Base-by-base conservation (phyloP, 2,797 vertebrate genomes). In the Clarias laeviceps region DNA sequence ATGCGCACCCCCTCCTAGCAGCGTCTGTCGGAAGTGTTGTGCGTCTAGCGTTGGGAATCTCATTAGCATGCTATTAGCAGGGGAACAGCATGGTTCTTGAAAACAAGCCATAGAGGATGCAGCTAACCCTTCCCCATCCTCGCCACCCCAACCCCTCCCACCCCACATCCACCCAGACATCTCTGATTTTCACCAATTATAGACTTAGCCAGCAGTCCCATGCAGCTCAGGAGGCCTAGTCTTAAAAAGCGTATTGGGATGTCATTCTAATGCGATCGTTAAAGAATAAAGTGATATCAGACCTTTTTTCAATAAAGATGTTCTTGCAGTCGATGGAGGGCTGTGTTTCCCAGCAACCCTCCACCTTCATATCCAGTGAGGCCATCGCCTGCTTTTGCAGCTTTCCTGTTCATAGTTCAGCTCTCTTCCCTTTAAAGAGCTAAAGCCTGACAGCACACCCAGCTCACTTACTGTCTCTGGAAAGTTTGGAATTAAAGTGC, bases 41-140 rank as follows among this genome's bases (percentile, higher is more conserved):
- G 64, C 78, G 79, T 80, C 73, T 29, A 74, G 66, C 70, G 34
- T 70, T 81, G 82, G 78, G 24, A 80, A 79, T 84, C 80, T 87
- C 86, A 89, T 89, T 89, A 89, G 86, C 83, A 84, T 88, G 64
- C 84, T 24, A 85, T 88, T 86, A 88, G 64, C 61, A 57, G 78
- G 50, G 32, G 81, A 80, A 88, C 68, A 69, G 68, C 62, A 82
- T 86, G 79, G 54, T 76, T 45, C 54, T 27, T 84, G 64, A 87
- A 88, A 86, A 89, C 70, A 59, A 66, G 74, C 83, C 73, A 61
- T 72, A 54, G 61, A 74, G 76, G 80, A 86, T 62, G 76, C 29
- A 45, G 76, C 69, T 88, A 66, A 83, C 78, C 64, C 86, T 45
- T 24, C 54, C 56, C 29, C 45, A 45, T 45, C 70, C 5, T 17